Evolutionary conservation across 2,797 vertebrate genomes (phyloP), one percentile per base, ranked within the genome.

Genomic region (Malurus leucopterus): DNA sequence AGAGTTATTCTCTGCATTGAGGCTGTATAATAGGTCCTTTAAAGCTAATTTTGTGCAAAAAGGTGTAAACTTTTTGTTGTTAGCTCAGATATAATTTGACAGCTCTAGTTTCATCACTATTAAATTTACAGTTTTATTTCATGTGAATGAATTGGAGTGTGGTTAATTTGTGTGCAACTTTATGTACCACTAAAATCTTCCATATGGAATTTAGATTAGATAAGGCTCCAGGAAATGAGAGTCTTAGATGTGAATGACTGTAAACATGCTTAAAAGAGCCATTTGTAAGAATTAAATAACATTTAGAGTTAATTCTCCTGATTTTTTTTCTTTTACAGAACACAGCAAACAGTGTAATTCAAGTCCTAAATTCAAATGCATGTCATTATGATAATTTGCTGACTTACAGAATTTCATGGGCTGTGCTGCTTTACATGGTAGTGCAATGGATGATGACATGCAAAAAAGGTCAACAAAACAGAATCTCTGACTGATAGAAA

Each of bases 211-310:
- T 88, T 44, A 82, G 85, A 76, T 93, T 87, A 94, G 89, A 88
- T 91, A 91, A 95, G 63, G 22, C 79, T 81, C 50, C 80, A 86
- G 91, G 89, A 95, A 93, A 94, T 89, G n/a, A 89, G 8, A 78
- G 15, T 61, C 24, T 87, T 86, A 84, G 41, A 89, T 70, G 41
- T 75, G 80, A 86, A 78, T 92, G 85, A 54, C 70, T 79, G 49
- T 75, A 84, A 95, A 79, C 68, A 61, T 64, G 30, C 53, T 44
- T 80, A 46, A 57, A 84, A 75, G 70, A 63, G 50, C 58, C 6
- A 69, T 84, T 84, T 77, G 11, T 79, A 77, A 86, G 54, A 87
- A 82, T 74, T 87, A 92, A 92, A 82, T 77, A 80, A 67, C 3
- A 0, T 40, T 82, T 83, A 69, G 30, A 50, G 27, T 74, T 89